Base-by-base conservation (phyloP, 2,113 vertebrate genomes). In the Galbula dea region DNA sequence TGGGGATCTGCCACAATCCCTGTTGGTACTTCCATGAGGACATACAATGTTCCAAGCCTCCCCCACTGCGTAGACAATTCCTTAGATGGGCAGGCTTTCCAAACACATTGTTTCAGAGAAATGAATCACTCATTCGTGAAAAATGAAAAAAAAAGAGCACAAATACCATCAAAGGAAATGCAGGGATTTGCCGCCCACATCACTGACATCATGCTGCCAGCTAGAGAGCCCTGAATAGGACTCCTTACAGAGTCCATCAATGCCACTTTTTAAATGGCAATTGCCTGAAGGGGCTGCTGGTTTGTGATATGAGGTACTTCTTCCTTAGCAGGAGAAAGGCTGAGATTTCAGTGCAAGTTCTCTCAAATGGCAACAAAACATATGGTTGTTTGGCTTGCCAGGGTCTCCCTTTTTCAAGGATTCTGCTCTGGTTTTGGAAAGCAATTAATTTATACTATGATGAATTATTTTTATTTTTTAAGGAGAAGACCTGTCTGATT, bases 121-220 rank as follows among this genome's bases (percentile, higher is more conserved):
- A 94, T 95, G 93, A 96, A 96, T 96, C 96, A 86, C 85, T 94
- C 94, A 94, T 91, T 96, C 91, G 91, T 96, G 82, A 96, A 95
- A 96, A 96, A 96, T 94, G 75, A 83, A 87, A 88, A 85, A 94
- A 94, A 96, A 96, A 93, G 87, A 93, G 93, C 94, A 96, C 93
- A 95, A 96, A 96, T 95, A 95, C 93, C 94, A 96, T 96, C 96
- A 96, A 95, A 96, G 95, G 55, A 95, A 96, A 94, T 94, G 93
- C 89, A 46, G 82, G 43, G 63, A 68, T 94, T 91, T 95, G 89
- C 95, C 94, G 95, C 93, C 96, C 95, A 95, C 96, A 93, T 95
- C 91, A 95, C 91, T 96, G 96, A 96, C 94, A 95, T 96, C 95
- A 95, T 94, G 91, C 95, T 96, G 91, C 95, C 95, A 95, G 95